Base-by-base conservation (phyloP, 2,888 invertebrate species). In the Metallyticus violacea region DNA sequence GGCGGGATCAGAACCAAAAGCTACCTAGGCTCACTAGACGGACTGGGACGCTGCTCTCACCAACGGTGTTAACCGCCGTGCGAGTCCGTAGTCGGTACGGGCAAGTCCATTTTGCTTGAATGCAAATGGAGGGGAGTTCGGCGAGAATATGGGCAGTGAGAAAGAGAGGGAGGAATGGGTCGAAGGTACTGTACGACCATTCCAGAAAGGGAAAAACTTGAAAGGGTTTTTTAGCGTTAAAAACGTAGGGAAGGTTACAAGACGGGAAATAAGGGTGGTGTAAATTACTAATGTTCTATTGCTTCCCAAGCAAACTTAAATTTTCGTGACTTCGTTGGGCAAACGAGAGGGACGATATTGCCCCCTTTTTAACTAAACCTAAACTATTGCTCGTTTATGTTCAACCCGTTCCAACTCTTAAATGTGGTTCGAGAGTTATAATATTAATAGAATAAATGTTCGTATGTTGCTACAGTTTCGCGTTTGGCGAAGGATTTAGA, bases 1-100 rank as follows among this genome's bases (percentile, higher is more conserved):
- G 91, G 92, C 92, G 92, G 91, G 92, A 91, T 91, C 91, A 91
- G 91, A 90, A 90, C 89, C 90, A 88, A 91, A 90, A 87, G 85
- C 87, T 82, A 62, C 77, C 86, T 87, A 87, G 89, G 88, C 89
- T 88, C 88, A 88, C 89, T 78, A 82, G 87, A 87, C 79, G 78
- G 29, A 82, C 88, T 77, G 78, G 79, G 25, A 78, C 22, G 85
- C 79, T 79, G 85, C 85, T 83, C 80, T 87, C 87, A 87, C 84
- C 30, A 79, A 77, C 81, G 27, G 78, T 26, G 9, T 15, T 6
- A 77, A 29, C 76, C 26, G 9, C 26, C 15, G 85, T n/a, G 87
- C 88, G 86, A 88, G 87, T 84, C 81, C 7, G 28, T 81, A 79
- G 82, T 88, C 90, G 89, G 90, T 90, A 89, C 87, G 89, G 87